Percentiles rank a stretch among this genome's conserved stretches.
Conservation (phyloP, 2,888 invertebrate species). For the Vesta saturnalis region DNA sequence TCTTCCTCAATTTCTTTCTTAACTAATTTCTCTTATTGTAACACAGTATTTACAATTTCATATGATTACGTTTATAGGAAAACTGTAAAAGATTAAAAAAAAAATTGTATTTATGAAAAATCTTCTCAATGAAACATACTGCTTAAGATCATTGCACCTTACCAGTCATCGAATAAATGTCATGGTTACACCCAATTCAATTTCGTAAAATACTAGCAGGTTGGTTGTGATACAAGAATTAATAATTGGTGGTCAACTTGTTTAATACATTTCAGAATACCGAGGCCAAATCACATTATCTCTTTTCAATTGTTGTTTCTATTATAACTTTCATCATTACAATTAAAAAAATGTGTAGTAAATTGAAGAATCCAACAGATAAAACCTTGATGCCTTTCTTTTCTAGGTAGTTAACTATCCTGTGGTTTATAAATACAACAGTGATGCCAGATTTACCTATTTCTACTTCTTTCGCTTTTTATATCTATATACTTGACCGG, state of each 20-base stretch:
- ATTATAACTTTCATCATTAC: neutral
- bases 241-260: too few species aligned
- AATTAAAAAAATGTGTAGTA: neutral
- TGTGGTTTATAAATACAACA: neutral
- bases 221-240: neutral
- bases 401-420: neutral
- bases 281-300: too few species aligned
- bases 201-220: neutral
- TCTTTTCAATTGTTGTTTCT: neutral
- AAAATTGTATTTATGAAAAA: too few species aligned
- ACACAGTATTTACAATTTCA: too few species aligned
- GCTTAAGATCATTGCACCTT: neutral
- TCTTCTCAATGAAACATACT: too few species aligned
- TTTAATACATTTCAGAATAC: too few species aligned
- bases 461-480: neutral
- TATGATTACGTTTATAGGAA: too few species aligned
- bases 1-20: too few species aligned
- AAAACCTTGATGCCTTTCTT: conserved; percentile 1
- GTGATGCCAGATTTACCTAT: neutral
- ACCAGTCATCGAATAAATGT: neutral
- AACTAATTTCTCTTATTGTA: too few species aligned
- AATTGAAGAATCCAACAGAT: too few species aligned
- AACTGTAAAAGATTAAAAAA: too few species aligned
- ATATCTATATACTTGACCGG: neutral
- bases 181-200: neutral